These are phyloP conservation scores for Apis mellifera DNA, from an alignment of 1,140 invertebrate genomes.

Conservation along the genomic window DNA sequence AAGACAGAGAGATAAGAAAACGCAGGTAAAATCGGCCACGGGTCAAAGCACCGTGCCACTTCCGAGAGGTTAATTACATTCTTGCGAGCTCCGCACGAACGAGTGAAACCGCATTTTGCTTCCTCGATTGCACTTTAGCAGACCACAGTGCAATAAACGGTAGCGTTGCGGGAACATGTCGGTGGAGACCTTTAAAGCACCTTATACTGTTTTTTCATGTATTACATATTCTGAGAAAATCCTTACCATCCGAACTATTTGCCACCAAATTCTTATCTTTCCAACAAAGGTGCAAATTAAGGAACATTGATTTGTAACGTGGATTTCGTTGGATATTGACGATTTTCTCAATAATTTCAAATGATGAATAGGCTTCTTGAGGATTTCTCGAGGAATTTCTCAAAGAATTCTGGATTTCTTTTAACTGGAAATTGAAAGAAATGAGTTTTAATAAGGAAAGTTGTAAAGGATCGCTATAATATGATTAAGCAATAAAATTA, in stretches of 20 bases:
- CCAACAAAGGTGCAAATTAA: neutral
- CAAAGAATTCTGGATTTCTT: neutral
- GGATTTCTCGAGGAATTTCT: neutral
- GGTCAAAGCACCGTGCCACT: conserved; percentile 42
- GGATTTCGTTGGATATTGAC: neutral
- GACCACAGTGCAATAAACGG: conserved; percentile 73
- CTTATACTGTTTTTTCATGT: conserved; percentile 37
- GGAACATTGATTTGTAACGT: neutral
- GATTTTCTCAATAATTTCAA: neutral
- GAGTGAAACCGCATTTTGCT: conserved; percentile 69
- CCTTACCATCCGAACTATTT: neutral
- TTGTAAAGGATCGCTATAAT: neutral
- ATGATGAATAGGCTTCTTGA: neutral
- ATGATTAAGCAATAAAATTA: neutral
- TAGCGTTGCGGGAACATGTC: conserved; percentile 55
- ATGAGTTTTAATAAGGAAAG: neutral
- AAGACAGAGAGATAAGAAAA: conserved; percentile 32
- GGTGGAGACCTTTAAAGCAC: conserved; percentile 46
- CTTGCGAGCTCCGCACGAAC: conserved; percentile 66
- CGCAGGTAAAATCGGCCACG: conserved; percentile 27
- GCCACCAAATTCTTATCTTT: too few relatives aligned
- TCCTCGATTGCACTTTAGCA: conserved; percentile 71
- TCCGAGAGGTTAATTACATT: conserved; percentile 70
- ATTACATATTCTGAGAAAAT: conserved; percentile 23
- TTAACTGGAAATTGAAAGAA: neutral